Base-by-base conservation (phyloP, 2,797 vertebrate genomes). In the Jordanella pulchra region DNA sequence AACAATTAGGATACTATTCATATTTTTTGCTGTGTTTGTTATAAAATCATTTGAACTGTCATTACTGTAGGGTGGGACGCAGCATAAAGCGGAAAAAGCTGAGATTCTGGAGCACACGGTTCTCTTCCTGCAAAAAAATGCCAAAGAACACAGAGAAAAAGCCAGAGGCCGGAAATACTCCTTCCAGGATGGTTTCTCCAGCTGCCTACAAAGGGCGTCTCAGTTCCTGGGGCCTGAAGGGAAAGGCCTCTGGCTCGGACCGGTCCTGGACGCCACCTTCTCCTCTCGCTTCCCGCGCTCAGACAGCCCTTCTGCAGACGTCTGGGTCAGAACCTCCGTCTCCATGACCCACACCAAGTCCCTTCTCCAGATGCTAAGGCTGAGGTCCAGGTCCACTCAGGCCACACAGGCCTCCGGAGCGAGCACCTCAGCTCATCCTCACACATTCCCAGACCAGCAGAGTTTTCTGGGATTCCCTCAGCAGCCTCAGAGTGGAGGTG, bases 61-160 rank as follows among this genome's bases (percentile, higher is more conserved):
- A 25, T 17, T 44, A 28, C 71, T 56, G 14, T 87, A 96, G 95
- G 94, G 76, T 66, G 88, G 89, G 70, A 75, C 83, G 67, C 93
- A 91, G 77, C 93, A 89, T 71, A 93, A 94, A 76, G 90, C 95
- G 90, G 95, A 97, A 84, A 96, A 97, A 60, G 94, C 96, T 0
- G 95, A 96, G 87, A 95, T 97, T 2, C 88, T 97, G 80, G 95
- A 96, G 77, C 91, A 94, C 75, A 92, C 95, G 0, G 95, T 96
- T 73, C 84, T 88, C 72, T 96, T 95, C 81, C 90, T 96, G 65
- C 91, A 91, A 86, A 94, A 87, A 30, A 81, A 30, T 0, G 35
- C 53, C 18, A 70, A 65, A 35, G 35, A 21, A 27, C 44, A 25
- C 60, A 3, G 32, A 39, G 15, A 32, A 23, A 71, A 71, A 60